These are phyloP conservation scores for Cardiocondyla obscurior DNA, from an alignment of 1,140 invertebrate species.

Conservation along the genomic window DNA sequence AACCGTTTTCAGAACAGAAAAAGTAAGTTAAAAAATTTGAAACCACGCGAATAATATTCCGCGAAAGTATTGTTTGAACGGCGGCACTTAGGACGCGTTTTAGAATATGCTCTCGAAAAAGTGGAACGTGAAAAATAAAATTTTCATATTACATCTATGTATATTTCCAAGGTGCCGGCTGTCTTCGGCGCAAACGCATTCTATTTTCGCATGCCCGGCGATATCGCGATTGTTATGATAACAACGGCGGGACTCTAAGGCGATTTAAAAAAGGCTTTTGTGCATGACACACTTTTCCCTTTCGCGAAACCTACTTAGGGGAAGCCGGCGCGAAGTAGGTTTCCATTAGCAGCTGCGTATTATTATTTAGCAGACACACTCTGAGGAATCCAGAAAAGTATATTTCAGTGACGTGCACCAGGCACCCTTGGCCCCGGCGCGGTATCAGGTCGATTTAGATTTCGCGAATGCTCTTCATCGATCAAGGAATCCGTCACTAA, in stretches of 20 bases:
- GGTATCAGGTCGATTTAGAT: not conserved
- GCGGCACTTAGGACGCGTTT: not conserved
- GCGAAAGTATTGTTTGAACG: not conserved
- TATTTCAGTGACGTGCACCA: constrained; percentile 54
- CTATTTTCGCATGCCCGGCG: constrained; percentile 1
- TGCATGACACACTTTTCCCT: constrained; percentile 70
- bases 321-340: constrained; percentile 70
- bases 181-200: not conserved
- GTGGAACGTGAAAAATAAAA: not conserved
- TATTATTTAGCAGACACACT: constrained; percentile 68
- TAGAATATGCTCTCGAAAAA: not conserved
- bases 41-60: not conserved
- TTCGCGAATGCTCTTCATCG: not conserved
- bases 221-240: constrained; percentile 51
- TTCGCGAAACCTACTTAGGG: constrained; percentile 67
- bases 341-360: constrained; percentile 71
- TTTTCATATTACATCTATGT: not conserved
- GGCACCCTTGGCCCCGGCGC: not conserved
- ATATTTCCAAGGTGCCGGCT: not conserved
- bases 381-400: constrained; percentile 61
- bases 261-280: constrained; percentile 72
- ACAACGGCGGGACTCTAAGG: constrained; percentile 59
- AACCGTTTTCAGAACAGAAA: too few relatives aligned
- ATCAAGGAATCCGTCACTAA: not conserved
- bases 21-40: not conserved